Conservation (phyloP, 2,113 vertebrate species). For the Ursus arctos region DNA sequence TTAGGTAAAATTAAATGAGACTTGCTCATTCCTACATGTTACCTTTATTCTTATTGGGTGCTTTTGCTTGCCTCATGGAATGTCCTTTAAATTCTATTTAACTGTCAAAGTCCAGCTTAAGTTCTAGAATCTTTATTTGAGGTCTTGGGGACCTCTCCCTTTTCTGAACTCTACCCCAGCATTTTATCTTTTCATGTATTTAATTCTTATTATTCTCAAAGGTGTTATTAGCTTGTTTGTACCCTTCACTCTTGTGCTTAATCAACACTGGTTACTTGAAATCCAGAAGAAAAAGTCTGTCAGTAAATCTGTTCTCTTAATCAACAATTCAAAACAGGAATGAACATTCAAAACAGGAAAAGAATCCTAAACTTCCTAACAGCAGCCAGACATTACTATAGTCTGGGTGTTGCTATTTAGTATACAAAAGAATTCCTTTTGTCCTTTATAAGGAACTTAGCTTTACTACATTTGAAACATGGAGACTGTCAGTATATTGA, state of each 20-base stretch:
- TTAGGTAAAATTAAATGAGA: background rate
- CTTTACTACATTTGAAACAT: background rate
- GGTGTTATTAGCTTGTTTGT: background rate
- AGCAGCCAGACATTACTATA: background rate
- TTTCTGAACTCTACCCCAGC: background rate
- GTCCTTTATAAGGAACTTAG: background rate
- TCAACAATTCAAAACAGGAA: conserved; percentile 21
- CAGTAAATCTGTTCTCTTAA: background rate
- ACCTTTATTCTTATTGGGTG: background rate
- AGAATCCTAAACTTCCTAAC: conserved; percentile 29
- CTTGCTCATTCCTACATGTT: background rate
- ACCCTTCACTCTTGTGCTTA: background rate
- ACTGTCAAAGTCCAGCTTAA: background rate
- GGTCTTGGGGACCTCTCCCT: background rate
- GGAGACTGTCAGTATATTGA: background rate
- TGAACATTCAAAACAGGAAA: conserved; percentile 51
- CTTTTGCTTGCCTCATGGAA: background rate
- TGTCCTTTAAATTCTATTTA: background rate
- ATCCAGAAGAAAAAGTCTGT: background rate
- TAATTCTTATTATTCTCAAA: conserved; percentile 14
- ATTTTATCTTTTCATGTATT: background rate
- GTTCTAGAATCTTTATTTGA: background rate
- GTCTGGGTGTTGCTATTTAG: background rate
- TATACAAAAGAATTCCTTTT: conserved; percentile 5
- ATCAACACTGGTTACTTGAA: background rate